A percentile compares a stretch with the other conserved stretches of the same genome.
Conservation (phyloP, 2,888 invertebrate species). For the Ellobium chinense region DNA sequence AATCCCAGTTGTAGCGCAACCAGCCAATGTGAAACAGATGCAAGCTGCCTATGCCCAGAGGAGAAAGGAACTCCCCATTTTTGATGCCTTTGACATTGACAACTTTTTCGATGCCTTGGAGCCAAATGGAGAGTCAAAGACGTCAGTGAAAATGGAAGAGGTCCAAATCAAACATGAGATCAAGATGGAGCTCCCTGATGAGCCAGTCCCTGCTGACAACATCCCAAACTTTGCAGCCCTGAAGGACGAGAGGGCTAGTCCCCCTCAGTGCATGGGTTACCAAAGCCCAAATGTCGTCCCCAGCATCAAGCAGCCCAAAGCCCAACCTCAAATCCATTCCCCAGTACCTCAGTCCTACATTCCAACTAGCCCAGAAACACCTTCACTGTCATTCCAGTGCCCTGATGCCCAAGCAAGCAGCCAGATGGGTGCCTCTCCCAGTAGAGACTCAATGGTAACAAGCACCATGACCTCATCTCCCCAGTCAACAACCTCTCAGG, state of each 20-base stretch:
- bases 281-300: neutral
- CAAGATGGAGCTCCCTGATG: slow-evolving; percentile 7
- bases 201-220: neutral
- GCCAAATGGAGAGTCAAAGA: slow-evolving; percentile 13
- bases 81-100: slow-evolving; percentile 54
- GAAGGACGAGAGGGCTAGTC: slow-evolving; percentile 26
- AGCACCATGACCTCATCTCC: slow-evolving; percentile 4
- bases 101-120: slow-evolving; percentile 51
- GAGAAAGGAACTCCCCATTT: slow-evolving; percentile 54
- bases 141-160: slow-evolving; percentile 18
- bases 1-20: neutral
- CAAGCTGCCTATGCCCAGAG: slow-evolving; percentile 29
- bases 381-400: neutral
- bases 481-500: slow-evolving; percentile 7
- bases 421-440: neutral
- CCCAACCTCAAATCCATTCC: neutral
- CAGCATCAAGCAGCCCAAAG: neutral
- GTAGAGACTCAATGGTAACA: neutral
- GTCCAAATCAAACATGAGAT: slow-evolving; percentile 14
- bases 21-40: slow-evolving; percentile 21
- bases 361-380: neutral
- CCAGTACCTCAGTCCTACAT: neutral
- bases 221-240: slow-evolving; percentile 39
- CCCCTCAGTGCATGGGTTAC: neutral
- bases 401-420: neutral